These are phyloP conservation scores for Phaethon lepturus DNA, from an alignment of 2,113 vertebrate species.

Conservation along the genomic window DNA sequence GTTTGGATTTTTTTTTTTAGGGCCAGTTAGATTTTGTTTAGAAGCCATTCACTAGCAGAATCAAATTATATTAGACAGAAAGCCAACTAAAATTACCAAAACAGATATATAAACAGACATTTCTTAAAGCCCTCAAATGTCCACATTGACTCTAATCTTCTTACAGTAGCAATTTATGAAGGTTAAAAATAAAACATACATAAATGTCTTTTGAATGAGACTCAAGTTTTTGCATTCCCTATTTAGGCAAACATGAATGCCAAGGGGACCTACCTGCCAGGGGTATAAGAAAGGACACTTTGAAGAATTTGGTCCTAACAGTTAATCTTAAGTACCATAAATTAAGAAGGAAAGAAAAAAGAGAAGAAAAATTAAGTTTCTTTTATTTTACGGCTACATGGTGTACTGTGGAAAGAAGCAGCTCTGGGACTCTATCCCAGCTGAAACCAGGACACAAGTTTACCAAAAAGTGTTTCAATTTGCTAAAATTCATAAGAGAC, in stretches of 20 bases:
- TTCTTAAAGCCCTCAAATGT: neutral
- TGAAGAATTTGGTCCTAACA: neutral
- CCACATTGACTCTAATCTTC: neutral
- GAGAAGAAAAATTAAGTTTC: neutral
- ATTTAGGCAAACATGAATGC: neutral
- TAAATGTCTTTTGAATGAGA: neutral
- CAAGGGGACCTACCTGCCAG: neutral
- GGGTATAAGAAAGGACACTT: neutral
- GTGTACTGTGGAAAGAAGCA: neutral
- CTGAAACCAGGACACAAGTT: neutral
- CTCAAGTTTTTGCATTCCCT: neutral
- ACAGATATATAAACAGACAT: neutral
- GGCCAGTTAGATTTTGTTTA: neutral
- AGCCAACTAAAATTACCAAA: neutral
- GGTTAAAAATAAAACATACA: constrained; percentile 3
- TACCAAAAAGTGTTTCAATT: neutral
- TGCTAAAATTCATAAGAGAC: neutral
- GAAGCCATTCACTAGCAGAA: neutral
- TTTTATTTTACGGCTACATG: neutral
- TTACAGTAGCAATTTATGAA: neutral
- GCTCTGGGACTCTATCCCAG: too few relatives aligned
- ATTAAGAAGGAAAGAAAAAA: neutral
- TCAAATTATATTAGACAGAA: neutral
- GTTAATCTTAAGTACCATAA: neutral
- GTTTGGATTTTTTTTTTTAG: neutral